phyloP scores from a whole-genome alignment of 2,113 vertebrate species.

The Hystrix brachyura region DNA sequence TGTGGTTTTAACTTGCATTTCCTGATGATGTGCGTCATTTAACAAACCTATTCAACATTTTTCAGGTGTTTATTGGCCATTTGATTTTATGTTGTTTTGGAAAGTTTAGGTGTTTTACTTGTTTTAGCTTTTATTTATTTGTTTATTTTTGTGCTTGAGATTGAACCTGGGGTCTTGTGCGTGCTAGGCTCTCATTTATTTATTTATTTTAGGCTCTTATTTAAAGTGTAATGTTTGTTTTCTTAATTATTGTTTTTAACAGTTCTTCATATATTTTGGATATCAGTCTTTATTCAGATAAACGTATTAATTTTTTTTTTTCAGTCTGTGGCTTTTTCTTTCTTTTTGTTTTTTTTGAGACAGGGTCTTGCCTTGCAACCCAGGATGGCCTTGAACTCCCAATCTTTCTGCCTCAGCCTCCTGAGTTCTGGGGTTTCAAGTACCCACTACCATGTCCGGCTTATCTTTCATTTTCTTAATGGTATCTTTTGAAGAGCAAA shows the following conservation, averaged over 20 bases:
- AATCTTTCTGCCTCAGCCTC: neutral
- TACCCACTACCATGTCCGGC: neutral
- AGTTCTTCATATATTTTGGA: neutral
- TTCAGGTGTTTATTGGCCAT: neutral
- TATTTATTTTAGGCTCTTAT: neutral
- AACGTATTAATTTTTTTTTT: neutral
- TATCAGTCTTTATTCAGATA: neutral
- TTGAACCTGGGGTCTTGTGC: neutral
- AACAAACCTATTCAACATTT: neutral
- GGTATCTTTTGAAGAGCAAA: neutral
- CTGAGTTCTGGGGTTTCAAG: neutral
- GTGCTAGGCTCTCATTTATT: neutral
- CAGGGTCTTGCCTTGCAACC: neutral
- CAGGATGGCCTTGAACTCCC: neutral
- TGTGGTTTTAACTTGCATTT: conserved; percentile 8
- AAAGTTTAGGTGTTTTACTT: neutral
- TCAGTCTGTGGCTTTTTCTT: neutral
- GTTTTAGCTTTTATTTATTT: neutral
- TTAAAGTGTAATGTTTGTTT: neutral
- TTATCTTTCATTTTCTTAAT: neutral
- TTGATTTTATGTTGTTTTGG: conserved; percentile 48
- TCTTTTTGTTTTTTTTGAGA: no score
- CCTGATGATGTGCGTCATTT: neutral
- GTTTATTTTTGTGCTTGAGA: neutral
- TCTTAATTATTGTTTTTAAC: neutral